Base-by-base conservation (phyloP, 2,797 vertebrate species). In the Thripadectes ignobilis region DNA sequence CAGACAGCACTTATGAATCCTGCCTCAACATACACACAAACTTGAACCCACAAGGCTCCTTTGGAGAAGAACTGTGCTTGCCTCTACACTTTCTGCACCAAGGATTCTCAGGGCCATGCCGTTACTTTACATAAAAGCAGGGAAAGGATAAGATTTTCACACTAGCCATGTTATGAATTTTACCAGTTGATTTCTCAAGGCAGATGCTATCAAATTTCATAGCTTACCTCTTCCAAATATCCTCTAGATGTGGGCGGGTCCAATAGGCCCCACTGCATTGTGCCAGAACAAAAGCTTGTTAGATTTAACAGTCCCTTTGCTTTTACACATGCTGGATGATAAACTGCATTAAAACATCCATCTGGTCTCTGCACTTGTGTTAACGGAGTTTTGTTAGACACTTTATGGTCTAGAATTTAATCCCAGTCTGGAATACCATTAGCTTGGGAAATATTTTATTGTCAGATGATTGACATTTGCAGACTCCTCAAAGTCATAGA, bases 31-130 rank as follows among this genome's bases (percentile, higher is more conserved):
- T 16, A 46, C 4, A 1, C 10, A 38, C 19, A 7, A 1, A 1
- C 61, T 63, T 55, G 48, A 32, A 21, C 2, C 34, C 59, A 19
- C 0, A 7, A 81, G 4, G 7, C 3, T 80, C 5, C 23, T 78
- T 34, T 63, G 39, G 21, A 67, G 61, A 80, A 74, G 3, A 39
- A 3, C 10, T 71, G 15, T 46, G 10, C 12, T 89, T 57, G 2
- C 7, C 54, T 54, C 46, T 23, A 29, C 6, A 12, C 2, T 66
- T 81, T 12, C n/a, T n/a, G 12, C 38, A 38, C 34, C 54, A 57
- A 58, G 12, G 10, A 12, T 52, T 10, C 1, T 39, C 54, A 54
- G n/a, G 30, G 9, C 27, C 1, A 0, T 5, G 4, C 5, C 6
- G 5, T 20, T 17, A 12, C 15, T 46, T 49, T 36, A 43, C 10